Percentiles rank a stretch among this genome's conserved stretches.
Evolutionary conservation across 2,888 invertebrate species (phyloP).

Genomic region (Idaea straminata): DNA sequence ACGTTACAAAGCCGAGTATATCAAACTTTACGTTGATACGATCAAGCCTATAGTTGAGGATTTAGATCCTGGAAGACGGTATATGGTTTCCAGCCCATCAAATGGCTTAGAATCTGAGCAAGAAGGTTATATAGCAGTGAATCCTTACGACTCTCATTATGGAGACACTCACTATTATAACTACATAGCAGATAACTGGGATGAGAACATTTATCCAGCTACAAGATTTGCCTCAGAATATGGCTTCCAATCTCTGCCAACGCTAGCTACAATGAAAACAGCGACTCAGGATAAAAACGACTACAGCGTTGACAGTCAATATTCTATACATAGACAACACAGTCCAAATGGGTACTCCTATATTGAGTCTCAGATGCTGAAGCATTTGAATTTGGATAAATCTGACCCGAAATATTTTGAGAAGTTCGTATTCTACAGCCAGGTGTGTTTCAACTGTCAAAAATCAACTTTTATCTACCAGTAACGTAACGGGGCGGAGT

Average conservation of each 20-base stretch:
- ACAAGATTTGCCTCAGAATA: conserved; percentile 97
- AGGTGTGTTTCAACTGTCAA: conserved; percentile 76
- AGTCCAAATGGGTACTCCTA: conserved; percentile 85
- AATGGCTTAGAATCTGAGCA: conserved; percentile 87
- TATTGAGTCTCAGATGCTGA: conserved; percentile 81
- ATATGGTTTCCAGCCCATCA: conserved; percentile 94
- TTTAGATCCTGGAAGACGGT: conserved; percentile 83
- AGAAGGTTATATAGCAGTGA: conserved; percentile 87
- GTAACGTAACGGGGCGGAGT: too few relatives aligned
- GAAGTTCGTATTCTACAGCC: conserved; percentile 90
- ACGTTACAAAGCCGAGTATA: conserved; percentile 87
- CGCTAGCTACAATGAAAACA: conserved; percentile 82
- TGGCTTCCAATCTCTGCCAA: conserved; percentile 95
- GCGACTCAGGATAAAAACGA: conserved; percentile 77
- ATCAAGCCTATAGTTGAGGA: conserved; percentile 83
- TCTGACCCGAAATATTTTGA: conserved; percentile 79
- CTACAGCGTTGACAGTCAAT: conserved; percentile 76
- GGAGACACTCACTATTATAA: conserved; percentile 97
- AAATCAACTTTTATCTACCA: too few relatives aligned
- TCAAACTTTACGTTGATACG: conserved; percentile 89
- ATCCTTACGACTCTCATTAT: conserved; percentile 89
- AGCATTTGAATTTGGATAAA: conserved; percentile 81
- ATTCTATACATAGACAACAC: conserved; percentile 92
- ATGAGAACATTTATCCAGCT: conserved; percentile 86
- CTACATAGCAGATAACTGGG: conserved; percentile 90